A percentile compares a stretch with the other conserved stretches of the same genome.
Conservation (phyloP, 2,797 vertebrate species). For the Prunella strophiata region DNA sequence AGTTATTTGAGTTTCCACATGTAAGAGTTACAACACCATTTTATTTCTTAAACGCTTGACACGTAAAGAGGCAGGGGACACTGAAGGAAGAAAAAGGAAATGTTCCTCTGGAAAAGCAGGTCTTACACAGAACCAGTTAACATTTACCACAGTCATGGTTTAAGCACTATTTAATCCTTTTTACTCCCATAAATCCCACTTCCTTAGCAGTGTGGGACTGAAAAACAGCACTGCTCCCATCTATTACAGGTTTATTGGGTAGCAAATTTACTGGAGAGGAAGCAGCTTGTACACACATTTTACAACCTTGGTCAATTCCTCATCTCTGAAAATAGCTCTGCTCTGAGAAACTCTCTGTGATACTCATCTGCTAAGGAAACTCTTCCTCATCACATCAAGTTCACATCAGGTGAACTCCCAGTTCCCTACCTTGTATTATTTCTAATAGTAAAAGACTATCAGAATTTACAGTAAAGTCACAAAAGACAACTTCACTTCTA, state of each 20-base stretch:
- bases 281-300: background rate
- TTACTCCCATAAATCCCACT: background rate
- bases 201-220: background rate
- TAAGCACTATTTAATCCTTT: background rate
- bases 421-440: background rate
- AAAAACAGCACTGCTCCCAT: background rate
- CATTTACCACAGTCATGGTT: background rate
- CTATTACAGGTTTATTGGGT: background rate
- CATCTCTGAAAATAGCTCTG: background rate
- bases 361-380: background rate
- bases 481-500: background rate
- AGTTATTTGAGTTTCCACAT: background rate
- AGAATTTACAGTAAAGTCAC: background rate
- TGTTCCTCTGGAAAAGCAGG: background rate
- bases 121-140: background rate
- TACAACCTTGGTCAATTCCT: background rate
- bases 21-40: background rate
- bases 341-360: background rate
- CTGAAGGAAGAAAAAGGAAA: background rate
- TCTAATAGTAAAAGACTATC: background rate
- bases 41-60: background rate
- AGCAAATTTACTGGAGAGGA: background rate
- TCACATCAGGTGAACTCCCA: background rate
- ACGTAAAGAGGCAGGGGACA: background rate
- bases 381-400: background rate